Evolutionary conservation across 2,797 vertebrate species (phyloP), one percentile per base, ranked within the genome.

Genomic region (Sebastes aleutianus): DNA sequence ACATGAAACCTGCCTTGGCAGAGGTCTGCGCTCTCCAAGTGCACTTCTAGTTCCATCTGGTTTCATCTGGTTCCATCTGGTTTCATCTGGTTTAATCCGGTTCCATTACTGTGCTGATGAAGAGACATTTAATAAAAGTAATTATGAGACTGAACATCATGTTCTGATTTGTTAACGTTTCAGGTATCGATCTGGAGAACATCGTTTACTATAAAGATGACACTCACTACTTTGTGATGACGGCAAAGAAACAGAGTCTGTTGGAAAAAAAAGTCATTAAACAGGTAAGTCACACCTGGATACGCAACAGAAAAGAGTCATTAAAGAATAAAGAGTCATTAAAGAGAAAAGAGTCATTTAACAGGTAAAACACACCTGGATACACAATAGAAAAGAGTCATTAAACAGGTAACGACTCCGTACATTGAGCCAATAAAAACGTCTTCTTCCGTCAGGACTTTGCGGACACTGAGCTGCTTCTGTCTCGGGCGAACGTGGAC

Each of bases 201-300:
- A 99, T 99, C 1, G 98, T 99, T 24, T 99, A 99, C 92, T 99
- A 99, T 88, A 99, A 99, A 89, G 98, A 99, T 12, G 98, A 99
- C 90, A 99, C 98, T 0, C 98, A 99, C 91, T 99, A 99, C 92
- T 99, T 99, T 65, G 98, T 99, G 63, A 99, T 99, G 98, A 99
- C 98, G 0, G 98, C 98, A 76, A 99, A 99, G 96, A 99, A 99
- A 73, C 98, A 97, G 91, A 99, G 98, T 88, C 94, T 99, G 76
- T 86, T 99, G 94, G 97, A 98, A 36, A 99, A 99, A 93, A 97
- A 14, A 39, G 58, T 31, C 8, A 27, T 29, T 27, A 20, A 3
- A 59, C 27, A 59, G 27, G 26, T 59, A 61, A 12, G 4, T 29
- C 8, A 29, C 58, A 32, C 31, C 61, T 64, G 32, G 6, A 61